phyloP scores from a whole-genome alignment of 2,113 vertebrate genomes.

The Gulo gulo region DNA sequence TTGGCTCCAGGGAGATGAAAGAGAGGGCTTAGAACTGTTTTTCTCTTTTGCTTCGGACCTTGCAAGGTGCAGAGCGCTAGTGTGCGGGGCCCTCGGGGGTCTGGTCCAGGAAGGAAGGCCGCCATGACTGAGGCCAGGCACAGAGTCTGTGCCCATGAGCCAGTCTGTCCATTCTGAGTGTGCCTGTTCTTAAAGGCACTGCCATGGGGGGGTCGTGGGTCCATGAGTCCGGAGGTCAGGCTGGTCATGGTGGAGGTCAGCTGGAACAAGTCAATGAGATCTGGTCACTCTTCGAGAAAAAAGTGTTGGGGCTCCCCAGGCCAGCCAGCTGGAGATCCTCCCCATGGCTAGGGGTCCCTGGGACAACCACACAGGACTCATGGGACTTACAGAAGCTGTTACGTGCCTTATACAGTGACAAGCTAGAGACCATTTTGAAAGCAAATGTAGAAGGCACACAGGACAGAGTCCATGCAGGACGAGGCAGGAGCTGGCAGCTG shows the following conservation, averaged over 20 bases:
- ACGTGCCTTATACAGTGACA: background rate
- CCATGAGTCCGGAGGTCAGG: background rate
- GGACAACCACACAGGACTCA: background rate
- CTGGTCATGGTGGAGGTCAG: background rate
- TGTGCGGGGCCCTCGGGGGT: rapidly evolving
- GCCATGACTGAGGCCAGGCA: background rate
- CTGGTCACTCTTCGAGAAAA: background rate
- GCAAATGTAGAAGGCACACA: background rate
- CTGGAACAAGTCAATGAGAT: background rate
- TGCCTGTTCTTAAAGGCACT: rapidly evolving
- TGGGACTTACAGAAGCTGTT: background rate
- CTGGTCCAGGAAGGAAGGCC: background rate
- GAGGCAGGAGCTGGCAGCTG: background rate
- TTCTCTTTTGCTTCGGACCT: background rate
- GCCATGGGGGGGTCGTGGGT: background rate
- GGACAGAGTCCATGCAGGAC: background rate
- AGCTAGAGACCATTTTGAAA: background rate
- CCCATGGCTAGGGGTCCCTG: background rate
- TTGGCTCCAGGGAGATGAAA: background rate
- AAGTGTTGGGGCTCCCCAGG: background rate
- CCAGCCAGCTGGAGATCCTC: background rate
- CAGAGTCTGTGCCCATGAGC: rapidly evolving
- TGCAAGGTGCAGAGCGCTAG: background rate
- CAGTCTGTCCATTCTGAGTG: background rate
- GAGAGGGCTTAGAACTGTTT: background rate